A percentile compares a stretch with the other conserved stretches of the same genome.
Conservation (phyloP, 2,888 invertebrate species). For the Drosophila emarginata region DNA sequence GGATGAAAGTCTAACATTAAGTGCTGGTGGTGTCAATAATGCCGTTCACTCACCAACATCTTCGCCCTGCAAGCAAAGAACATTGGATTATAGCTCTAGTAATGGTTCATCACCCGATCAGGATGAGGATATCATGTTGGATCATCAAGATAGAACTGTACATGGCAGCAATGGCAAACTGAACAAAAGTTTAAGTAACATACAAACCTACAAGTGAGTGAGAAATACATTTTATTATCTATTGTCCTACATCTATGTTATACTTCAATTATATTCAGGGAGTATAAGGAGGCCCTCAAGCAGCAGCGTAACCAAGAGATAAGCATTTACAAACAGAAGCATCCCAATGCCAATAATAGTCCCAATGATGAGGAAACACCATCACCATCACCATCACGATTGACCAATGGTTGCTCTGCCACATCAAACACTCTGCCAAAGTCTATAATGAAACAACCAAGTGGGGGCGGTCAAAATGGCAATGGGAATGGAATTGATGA, state of each 20-base stretch:
- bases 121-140: conserved; percentile 77
- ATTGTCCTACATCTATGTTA: neutral
- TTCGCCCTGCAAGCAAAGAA: conserved; percentile 70
- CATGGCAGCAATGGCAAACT: conserved; percentile 75
- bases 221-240: neutral
- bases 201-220: conserved; percentile 82
- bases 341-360: conserved; percentile 69
- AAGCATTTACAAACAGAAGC: conserved; percentile 85
- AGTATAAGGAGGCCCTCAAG: conserved; percentile 94
- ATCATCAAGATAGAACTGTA: conserved; percentile 69
- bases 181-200: conserved; percentile 79
- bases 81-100: conserved; percentile 78
- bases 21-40: conserved; percentile 51
- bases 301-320: conserved; percentile 92
- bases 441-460: conserved; percentile 79
- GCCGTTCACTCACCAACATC: conserved; percentile 44
- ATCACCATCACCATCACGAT: conserved; percentile 43
- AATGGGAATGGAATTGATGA: conserved; percentile 71
- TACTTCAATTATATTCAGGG: conserved; percentile 83
- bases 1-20: conserved; percentile 70
- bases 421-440: conserved; percentile 66
- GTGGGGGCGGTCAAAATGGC: conserved; percentile 48
- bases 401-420: conserved; percentile 41
- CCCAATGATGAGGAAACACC: conserved; percentile 67
- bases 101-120: conserved; percentile 80